Base-by-base conservation (phyloP, 2,797 vertebrate genomes). In the Muscicapa striata region DNA sequence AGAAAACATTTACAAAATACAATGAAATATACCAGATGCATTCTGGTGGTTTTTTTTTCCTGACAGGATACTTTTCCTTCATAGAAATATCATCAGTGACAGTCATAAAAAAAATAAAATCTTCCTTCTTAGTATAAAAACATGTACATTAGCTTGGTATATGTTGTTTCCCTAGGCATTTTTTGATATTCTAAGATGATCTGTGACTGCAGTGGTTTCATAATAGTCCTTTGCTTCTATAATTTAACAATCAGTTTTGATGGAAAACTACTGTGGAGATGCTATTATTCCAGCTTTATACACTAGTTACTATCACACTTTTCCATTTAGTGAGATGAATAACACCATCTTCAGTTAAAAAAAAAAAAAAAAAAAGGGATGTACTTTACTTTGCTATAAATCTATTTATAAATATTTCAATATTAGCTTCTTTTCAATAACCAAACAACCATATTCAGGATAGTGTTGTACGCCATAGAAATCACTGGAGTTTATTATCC, bases 161-260 rank as follows among this genome's bases (percentile, higher is more conserved):
- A 49, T 72, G 17, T 67, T 68, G 49, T 36, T 81, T 84, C 74
- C 66, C n/a, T 36, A 70, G 52, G 36, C 69, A n/a, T 84, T 70
- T 78, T 80, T 90, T 38, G 1, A 49, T 91, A 59, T 38, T 76
- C 46, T 79, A 0, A 46, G 27, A 43, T 94, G 81, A 94, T 84
- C 59, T 89, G 55, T 87, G 45, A 34, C 77, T 92, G 45, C 51
- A 79, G 34, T 82, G 43, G 16, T 91, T 94, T 89, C 19, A 4
- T 76, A 89, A 68, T 74, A 86, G 59, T 69, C 63, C 46, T 86
- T 86, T 91, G 34, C 66, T 74, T 91, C 75, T 95, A 48, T 55
- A 92, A 51, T 94, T 73, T 72, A 84, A 43, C 43, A 24, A 40
- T 86, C 91, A 67, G 14, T 73, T 91, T 92, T 89, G 81, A 82